Conservation (phyloP, 1,140 invertebrate genomes). For the Littorina saxatilis region DNA sequence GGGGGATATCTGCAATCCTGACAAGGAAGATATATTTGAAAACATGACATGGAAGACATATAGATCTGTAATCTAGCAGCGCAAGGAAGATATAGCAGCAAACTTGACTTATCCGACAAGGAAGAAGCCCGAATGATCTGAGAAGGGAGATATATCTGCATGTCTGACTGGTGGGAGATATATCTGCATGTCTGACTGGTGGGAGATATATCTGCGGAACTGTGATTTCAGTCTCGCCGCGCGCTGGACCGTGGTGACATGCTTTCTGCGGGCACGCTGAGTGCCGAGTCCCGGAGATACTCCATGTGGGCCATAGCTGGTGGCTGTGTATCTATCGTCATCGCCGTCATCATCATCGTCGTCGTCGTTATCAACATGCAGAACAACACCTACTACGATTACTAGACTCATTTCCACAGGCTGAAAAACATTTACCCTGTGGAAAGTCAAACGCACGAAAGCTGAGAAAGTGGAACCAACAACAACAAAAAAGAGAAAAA, state of each 20-base stretch:
- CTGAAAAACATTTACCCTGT: too few relatives aligned
- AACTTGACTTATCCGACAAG: too few relatives aligned
- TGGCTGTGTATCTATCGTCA: slow-evolving; percentile 1
- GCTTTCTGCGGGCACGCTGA: not conserved
- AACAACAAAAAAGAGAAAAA: too few relatives aligned
- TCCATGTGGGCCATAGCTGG: slow-evolving; percentile 30
- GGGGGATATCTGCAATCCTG: too few relatives aligned
- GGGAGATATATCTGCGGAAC: not conserved
- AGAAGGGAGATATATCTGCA: not conserved
- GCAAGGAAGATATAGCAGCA: too few relatives aligned
- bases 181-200: not conserved
- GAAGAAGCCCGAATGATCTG: too few relatives aligned
- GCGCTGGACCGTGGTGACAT: slow-evolving; percentile 33
- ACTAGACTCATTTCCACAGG: too few relatives aligned
- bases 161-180: not conserved
- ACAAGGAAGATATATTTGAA: too few relatives aligned
- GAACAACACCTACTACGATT: slow-evolving; percentile 11
- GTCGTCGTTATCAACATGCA: slow-evolving; percentile 1
- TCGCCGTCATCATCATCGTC: slow-evolving; percentile 27
- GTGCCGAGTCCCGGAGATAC: slow-evolving; percentile 12
- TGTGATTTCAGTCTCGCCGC: slow-evolving; percentile 18
- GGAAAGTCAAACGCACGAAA: too few relatives aligned
- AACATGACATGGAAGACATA: too few relatives aligned
- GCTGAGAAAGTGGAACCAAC: too few relatives aligned
- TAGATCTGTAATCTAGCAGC: too few relatives aligned